Evolutionary conservation across 2,113 vertebrate genomes (phyloP).

Genomic region (Smithornis capensis): DNA sequence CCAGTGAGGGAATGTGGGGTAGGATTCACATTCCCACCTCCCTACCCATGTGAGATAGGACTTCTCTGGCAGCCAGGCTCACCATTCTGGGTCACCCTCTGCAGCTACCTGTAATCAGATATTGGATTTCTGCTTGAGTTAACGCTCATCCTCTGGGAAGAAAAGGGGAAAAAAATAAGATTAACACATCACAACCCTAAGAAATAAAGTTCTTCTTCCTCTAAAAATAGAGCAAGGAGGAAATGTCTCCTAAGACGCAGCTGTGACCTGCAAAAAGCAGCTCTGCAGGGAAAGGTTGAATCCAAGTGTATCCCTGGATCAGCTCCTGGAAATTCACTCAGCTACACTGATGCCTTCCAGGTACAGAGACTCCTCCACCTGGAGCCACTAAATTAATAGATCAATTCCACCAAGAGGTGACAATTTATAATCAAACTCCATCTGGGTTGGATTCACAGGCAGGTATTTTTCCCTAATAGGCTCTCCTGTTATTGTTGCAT

Average conservation of each 20-base stretch:
- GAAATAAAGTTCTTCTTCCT: not conserved
- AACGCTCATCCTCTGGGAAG: not conserved
- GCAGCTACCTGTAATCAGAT: not conserved
- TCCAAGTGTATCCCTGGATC: rapidly evolving
- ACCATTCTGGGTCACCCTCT: not conserved
- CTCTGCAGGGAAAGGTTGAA: not conserved
- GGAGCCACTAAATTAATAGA: not conserved
- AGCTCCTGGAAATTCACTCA: not conserved
- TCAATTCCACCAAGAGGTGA: not conserved
- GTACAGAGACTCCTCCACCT: not conserved
- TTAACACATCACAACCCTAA: not conserved
- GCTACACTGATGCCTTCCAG: not conserved
- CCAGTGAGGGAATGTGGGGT: not conserved
- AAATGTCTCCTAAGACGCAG: not conserved
- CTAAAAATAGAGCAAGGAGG: not conserved
- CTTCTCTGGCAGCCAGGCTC: not conserved
- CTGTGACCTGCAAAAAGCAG: not conserved
- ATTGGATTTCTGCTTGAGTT: not conserved
- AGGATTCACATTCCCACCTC: not conserved
- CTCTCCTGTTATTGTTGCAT: not conserved
- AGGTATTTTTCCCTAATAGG: not conserved
- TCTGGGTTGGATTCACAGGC: not conserved
- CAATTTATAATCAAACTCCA: not conserved
- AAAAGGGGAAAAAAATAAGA: not conserved
- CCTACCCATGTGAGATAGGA: not conserved